Base-by-base conservation (phyloP, 2,797 vertebrate species). In the Buceros bicornis region DNA sequence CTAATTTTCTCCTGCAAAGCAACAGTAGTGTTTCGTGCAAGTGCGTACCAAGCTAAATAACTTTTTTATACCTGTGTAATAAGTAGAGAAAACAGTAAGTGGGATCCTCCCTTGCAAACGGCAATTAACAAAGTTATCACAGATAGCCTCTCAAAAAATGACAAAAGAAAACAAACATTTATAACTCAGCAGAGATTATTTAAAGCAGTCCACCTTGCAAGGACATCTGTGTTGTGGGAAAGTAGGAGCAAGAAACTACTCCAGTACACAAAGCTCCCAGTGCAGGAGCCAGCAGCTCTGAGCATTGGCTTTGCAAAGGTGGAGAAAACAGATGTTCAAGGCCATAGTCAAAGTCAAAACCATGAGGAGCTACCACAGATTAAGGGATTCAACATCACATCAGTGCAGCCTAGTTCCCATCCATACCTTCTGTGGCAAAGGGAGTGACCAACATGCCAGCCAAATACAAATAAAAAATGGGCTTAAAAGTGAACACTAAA, bases 1-100 rank as follows among this genome's bases (percentile, higher is more conserved):
- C 51, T 94, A 66, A 95, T 88, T 82, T 73, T 94, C 37, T 40
- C 82, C 83, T 83, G 53, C 85, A 88, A 60, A 76, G n/a, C 26
- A 64, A 9, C 33, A 67, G 47, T 1, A 50, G 28, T 6, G 29
- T 8, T 54, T 74, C 33, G 71, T 54, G 37, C 51, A 78, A 90
- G 80, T 5, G 40, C 4, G 2, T 48, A 51, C 53, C 77, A 89
- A 88, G 58, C 33, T 85, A 77, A 93, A 53, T 35, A 40, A 76
- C 65, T 81, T 70, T 66, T 90, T 78, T 62, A 28, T 4, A 6
- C 1, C 2, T 18, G 16, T 24, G 20, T 54, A 25, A 5, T 80
- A 85, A 70, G 28, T 18, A 84, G 25, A 87, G 53, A 65, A 91
- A 50, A 67, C 18, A 72, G 5, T 26, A 73, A 93, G 67, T 28